Evolutionary conservation across 1,140 invertebrate genomes (phyloP), one percentile per base, ranked within the genome.

Genomic region (Cataglyphis hispanica): DNA sequence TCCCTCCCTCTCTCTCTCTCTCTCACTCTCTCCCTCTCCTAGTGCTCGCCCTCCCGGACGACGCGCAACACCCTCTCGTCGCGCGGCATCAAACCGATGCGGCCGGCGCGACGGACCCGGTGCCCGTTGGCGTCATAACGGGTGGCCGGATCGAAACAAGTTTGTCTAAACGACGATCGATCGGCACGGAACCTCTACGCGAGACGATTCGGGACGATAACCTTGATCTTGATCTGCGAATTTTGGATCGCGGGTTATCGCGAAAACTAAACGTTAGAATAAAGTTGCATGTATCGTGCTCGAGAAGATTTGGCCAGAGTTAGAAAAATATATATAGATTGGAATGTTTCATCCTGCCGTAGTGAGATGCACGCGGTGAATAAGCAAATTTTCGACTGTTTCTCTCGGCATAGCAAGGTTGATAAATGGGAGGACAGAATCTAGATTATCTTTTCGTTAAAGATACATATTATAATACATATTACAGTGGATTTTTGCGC

Each of bases 51-150:
- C 77, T 70, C 81, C 64, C 37, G 61, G 64, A 77, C 67, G 27
- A 58, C 78, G 58, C 76, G 61, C 87, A 56, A 80, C 74, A 85
- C 84, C 69, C 70, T 78, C 66, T 78, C 72, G 43, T 46, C 78
- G 40, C 40, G 46, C 67, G 56, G 53, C 37, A 75, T 75, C 81
- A 53, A 43, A 53, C 19, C 76, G 25, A 19, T 43, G 81, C 58
- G 58, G 22, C 60, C 72, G 58, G 76, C 58, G 66, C 64, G 58
- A 84, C 58, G 66, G 58, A 84, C 58, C 53, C 64, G 66, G 66
- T 72, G 56, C 58, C 86, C 27, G 84, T 50, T 61, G 60, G 50
- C 60, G 58, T 76, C 46, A 40, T 53, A 85, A 58, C 67, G 80
- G 66, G 46, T 88, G 81, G 60, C 13, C 74, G 37, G 37, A 88